Evolutionary conservation across 2,888 invertebrate genomes (phyloP).

Genomic region (Phoenoteleia sp.): DNA sequence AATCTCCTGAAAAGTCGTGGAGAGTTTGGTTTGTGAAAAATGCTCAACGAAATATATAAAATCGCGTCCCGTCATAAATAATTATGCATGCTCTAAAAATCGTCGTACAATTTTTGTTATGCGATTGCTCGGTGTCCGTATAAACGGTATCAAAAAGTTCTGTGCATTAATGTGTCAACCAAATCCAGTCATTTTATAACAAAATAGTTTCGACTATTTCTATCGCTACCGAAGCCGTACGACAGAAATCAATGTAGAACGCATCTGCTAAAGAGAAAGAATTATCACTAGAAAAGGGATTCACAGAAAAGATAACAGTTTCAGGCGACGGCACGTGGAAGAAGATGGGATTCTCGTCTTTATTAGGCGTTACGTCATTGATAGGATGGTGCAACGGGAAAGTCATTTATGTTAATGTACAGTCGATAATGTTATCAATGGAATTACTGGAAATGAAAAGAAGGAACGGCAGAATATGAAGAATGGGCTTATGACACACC

Average conservation of each 20-base stretch:
- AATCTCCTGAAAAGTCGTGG: too few relatives aligned
- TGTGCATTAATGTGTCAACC: conserved; percentile 72
- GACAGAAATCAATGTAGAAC: neutral
- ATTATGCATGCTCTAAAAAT: conserved; percentile 20
- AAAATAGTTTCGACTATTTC: neutral
- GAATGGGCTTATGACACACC: neutral
- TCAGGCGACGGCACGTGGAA: conserved; percentile 7
- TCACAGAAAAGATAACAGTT: neutral
- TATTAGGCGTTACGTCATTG: neutral
- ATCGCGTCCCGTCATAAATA: neutral
- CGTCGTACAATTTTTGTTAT: conserved; percentile 67
- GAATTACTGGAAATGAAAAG: conserved; percentile 37
- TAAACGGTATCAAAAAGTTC: conserved; percentile 60
- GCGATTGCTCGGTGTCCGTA: conserved; percentile 70
- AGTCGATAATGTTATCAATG: conserved; percentile 64
- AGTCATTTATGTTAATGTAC: conserved; percentile 50
- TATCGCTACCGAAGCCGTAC: neutral
- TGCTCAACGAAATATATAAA: neutral
- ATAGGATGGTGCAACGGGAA: conserved; percentile 56
- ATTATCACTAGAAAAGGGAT: neutral
- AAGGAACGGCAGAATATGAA: conserved; percentile 24
- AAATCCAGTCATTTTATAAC: neutral
- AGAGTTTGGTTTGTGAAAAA: neutral
- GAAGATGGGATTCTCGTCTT: neutral
- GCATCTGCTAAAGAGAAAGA: neutral